Base-by-base conservation (phyloP, 1,140 invertebrate species). In the Bombus consobrinus region DNA sequence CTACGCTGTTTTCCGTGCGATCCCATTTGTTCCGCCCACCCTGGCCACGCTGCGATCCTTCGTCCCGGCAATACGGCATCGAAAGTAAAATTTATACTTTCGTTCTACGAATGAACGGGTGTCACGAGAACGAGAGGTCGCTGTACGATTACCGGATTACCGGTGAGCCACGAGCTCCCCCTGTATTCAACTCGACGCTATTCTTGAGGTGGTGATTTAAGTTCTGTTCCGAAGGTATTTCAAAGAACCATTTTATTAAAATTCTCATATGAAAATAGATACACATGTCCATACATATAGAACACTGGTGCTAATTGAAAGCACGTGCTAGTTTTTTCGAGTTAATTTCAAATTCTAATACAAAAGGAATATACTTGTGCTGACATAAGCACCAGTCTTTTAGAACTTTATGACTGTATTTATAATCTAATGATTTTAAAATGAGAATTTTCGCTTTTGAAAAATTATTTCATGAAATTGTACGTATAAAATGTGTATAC, bases 21-120 rank as follows among this genome's bases (percentile, higher is more conserved):
- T 87, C 87, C 88, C 86, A 92, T 91, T 89, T 89, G 85, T 91
- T 91, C 89, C 89, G 85, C 88, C 88, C 89, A 89, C 88, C 75
- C 59, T 82, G 28, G 18, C 89, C 69, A 81, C 28, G 68, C 69
- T 77, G 80, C 74, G 89, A 73, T 75, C 71, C 59, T 72, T 81
- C 66, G 59, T 12, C 53, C 32, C 1, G 6, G 84, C 68, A 81
- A 84, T 89, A 83, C 68, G 81, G 66, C 85, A 78, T 84, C 81
- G 81, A 87, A 89, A 87, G 85, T 84, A 85, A 84, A 89, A 90
- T 89, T 90, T 87, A 87, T 80, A 87, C 73, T 72, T 77, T 75
- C 47, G 72, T 83, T 80, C 72, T 78, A 82, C 87, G 88, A 90
- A 89, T 83, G 88, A 80, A 89, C 87, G 32, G 62, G 68, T n/a